phyloP scores from a whole-genome alignment of 2,113 vertebrate species.

The Amazona vittata region DNA sequence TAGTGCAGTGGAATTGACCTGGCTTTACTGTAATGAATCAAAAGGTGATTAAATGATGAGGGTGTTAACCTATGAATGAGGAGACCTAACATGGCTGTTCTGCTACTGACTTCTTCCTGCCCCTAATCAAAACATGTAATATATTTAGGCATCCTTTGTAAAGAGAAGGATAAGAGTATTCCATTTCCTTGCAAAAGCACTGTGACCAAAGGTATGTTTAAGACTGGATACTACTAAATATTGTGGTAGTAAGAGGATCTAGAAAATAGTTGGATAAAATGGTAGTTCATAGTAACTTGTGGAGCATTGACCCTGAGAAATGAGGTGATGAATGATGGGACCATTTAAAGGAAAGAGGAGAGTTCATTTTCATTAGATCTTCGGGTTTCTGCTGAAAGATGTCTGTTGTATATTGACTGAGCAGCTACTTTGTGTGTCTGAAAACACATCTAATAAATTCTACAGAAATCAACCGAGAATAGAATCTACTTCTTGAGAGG shows the following conservation, averaged over 20 bases:
- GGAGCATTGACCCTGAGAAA: neutral
- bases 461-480: neutral
- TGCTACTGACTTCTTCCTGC: neutral
- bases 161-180: neutral
- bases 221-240: neutral
- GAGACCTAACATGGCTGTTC: neutral
- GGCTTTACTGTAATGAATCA: neutral
- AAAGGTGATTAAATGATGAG: neutral
- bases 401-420: neutral
- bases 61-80: fast-evolving
- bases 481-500: neutral
- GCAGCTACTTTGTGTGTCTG: neutral
- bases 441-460: neutral
- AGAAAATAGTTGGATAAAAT: neutral
- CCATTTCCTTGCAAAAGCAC: neutral
- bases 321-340: neutral
- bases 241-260: neutral
- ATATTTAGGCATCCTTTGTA: neutral
- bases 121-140: neutral
- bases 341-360: neutral
- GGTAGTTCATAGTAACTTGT: neutral
- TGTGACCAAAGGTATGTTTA: neutral
- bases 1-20: neutral
- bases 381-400: neutral
- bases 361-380: neutral